Evolutionary conservation across 2,113 vertebrate genomes (phyloP).

Genomic region (Hippocampus zosterae): DNA sequence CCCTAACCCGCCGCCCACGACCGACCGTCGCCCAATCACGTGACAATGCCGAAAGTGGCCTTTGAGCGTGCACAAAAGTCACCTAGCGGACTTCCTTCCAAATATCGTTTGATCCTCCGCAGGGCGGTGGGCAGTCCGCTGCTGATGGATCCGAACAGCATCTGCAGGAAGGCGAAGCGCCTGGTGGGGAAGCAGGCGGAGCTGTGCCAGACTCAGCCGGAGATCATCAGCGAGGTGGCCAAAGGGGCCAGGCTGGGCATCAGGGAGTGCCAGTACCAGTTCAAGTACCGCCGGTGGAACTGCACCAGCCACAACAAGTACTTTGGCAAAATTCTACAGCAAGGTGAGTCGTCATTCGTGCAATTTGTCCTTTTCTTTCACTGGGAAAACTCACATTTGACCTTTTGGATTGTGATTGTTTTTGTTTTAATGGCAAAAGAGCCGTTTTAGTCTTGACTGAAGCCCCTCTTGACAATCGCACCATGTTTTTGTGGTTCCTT

Average conservation of each 20-base stretch:
- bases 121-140: conserved; percentile 97
- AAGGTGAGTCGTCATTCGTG: conserved; percentile 78
- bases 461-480: too few relatives aligned
- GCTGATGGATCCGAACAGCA: conserved; percentile 97
- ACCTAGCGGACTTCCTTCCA: too few relatives aligned
- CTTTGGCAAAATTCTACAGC: conserved; percentile 94
- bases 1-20: too few relatives aligned
- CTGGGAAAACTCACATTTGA: too few relatives aligned
- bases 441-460: too few relatives aligned
- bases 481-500: too few relatives aligned
- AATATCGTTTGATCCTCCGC: conserved; percentile 49
- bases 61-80: too few relatives aligned
- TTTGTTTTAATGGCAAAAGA: too few relatives aligned
- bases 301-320: conserved; percentile 97
- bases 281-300: conserved; percentile 95
- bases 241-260: conserved; percentile 90
- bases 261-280: conserved; percentile 94
- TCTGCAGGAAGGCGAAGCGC: conserved; percentile 93
- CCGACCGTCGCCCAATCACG: too few relatives aligned
- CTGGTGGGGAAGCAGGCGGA: conserved; percentile 90
- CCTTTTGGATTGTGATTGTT: too few relatives aligned
- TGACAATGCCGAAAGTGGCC: too few relatives aligned
- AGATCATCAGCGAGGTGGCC: conserved; percentile 90
- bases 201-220: conserved; percentile 91
- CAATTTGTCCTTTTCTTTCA: neutral